Evolutionary conservation across 2,888 invertebrate species (phyloP), one percentile per base, ranked within the genome.

Genomic region (Elysia crispata): DNA sequence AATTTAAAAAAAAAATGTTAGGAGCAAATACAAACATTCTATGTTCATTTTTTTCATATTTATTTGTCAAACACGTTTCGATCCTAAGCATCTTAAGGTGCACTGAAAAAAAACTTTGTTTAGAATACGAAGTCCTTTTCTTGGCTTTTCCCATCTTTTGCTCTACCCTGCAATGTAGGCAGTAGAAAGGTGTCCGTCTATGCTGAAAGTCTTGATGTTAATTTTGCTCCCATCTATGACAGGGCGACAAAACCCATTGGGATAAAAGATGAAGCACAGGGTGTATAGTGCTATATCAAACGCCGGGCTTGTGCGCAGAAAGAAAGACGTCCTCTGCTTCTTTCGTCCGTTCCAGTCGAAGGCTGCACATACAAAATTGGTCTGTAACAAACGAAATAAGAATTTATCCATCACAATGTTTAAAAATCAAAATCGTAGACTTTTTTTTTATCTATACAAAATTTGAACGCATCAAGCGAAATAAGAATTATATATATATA

Each of bases 241-340:
- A 18, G 97, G 93, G 0, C 95, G 95, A 87, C 97, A 97, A 6
- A 94, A 94, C n/a, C 8, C 23, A 25, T 50, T 11, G 41, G 41
- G 54, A 76, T 96, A 94, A 20, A 95, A 93, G 66, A 96, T 93
- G 91, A 96, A 97, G 90, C 98, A 98, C 41, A 41, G 5, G 0
- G 97, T 96, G 91, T 97, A 98, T 1, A 98, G 92, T 0, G 97
- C 96, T 93, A 98, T 94, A 92, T 98, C 98, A 84, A 97, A 93
- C 92, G 98, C 98, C 0, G 98, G 98, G 76, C 97, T 97, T 6
- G 91, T 85, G 60, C 92, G 89, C 82, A 89, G 78, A 80, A 91
- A 89, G 72, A 90, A 87, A 1, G 86, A 85, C 3, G 87, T 87
- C 33, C 83, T 6, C 11, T 54, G 0, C 60, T 82, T 80, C 8